Base-by-base conservation (phyloP, 2,888 invertebrate species). In the Drosophila kanekoi region DNA sequence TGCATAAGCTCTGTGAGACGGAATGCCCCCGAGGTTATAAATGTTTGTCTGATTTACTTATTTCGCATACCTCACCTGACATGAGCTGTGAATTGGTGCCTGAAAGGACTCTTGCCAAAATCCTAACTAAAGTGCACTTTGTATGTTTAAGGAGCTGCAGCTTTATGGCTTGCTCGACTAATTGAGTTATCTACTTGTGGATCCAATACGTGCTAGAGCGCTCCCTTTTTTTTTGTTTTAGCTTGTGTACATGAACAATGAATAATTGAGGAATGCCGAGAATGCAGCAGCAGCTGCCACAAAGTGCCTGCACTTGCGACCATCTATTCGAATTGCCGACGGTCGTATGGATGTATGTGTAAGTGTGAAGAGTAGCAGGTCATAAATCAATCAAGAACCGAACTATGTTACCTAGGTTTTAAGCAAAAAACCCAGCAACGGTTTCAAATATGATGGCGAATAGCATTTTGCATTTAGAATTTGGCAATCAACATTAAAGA, bases 391-490 rank as follows among this genome's bases (percentile, higher is more conserved):
- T 57, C 23, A 63, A 40, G 62, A 67, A 62, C 33, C 47, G 32
- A 61, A 65, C 54, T 65, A 64, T 72, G 78, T 69, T 68, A 68
- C 60, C 61, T 60, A 63, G 72, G 79, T 81, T 73, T 47, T 18
- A 20, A 28, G 16, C 40, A 11, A 16, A 1, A 1, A 32, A 20
- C 33, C 11, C 18, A 18, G 38, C 33, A 2, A 2, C 32, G 10
- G 75, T 60, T 75, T 78, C 71, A 73, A 79, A 81, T 73, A 68
- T 67, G 69, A 83, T 79, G 54, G 62, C 51, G 57, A 48, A 41
- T 48, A 41, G 54, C 61, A 44, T 45, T 60, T 41, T 33, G 51
- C 28, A 28, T 49, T 35, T 35, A 20, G n/a, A 38, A 28, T 14
- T 13, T 38, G n/a, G 14, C 5, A 40, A 3, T 16, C n/a, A n/a